Evolutionary conservation across 2,113 vertebrate species (phyloP), one percentile per base, ranked within the genome.

Genomic region (Hydrolagus affinis): DNA sequence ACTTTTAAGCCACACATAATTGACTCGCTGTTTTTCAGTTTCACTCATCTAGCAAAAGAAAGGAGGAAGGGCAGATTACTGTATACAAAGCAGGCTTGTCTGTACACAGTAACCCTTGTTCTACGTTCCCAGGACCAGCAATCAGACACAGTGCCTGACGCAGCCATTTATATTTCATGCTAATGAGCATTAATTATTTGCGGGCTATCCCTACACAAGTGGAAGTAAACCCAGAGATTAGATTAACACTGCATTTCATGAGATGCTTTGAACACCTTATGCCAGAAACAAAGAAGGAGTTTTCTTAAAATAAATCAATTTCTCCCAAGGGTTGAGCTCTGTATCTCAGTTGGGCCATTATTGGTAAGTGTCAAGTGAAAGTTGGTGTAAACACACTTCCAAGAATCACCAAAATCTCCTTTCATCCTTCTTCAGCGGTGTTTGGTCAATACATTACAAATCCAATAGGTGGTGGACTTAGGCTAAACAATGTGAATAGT

Each of bases 31-130:
- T 56, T 75, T 75, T 56, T 75, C n/a, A 56, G 73, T 75, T 75
- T 30, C 32, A 56, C 73, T 75, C 73, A 75, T 75, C 32, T 75
- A 75, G 32, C 73, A 75, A 75, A 57, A 72, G 70, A 74, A 75
- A 75, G 19, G 32, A 57, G 73, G 73, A 56, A 21, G n/a, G 73
- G 32, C 73, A 75, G 17, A 75, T 75, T 56, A 75, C 32, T 44
- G 21, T 57, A 75, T 57, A 75, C 73, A 57, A 75, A 75, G 73
- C 73, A 75, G 32, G 73, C 32, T 75, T 57, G 73, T 75, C 73
- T 56, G 32, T 56, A 75, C 32, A 75, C 73, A 75, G 9, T 56
- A 57, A 44, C 73, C 73, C 32, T 75, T 56, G 32, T 75, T 57
- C 56, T 44, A 75, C 14, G 56, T 75, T 75, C 73, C 15, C 73